Base-by-base conservation (phyloP, 2,888 invertebrate genomes). In the Dromius quadrimaculatus region DNA sequence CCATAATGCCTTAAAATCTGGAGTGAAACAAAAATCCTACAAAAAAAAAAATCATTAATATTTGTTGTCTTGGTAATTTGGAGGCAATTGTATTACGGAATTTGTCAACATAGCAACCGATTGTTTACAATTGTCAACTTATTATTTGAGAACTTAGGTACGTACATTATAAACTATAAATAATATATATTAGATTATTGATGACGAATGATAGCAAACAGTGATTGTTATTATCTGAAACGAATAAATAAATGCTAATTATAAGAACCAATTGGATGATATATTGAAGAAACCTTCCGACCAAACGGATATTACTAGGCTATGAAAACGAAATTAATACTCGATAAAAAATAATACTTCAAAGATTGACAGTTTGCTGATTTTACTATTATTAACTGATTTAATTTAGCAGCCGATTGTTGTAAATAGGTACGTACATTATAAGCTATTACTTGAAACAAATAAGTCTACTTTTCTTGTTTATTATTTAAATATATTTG, bases 181-280 rank as follows among this genome's bases (percentile, higher is more conserved):
- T 68, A 63, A 34, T 59, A 45, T 64, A 68, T 57, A 68, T 43
- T 68, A 68, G 59, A 34, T 32, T 64, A 23, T 28, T 19, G 2
- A 61, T 28, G 19, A 64, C 47, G 45, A 17, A 66, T 65, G 66
- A 66, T 66, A 66, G 68, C 43, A 38, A 41, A 59, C n/a, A 41
- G 43, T 66, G 68, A 68, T 59, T 68, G 68, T 68, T 68, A 59
- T 38, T 68, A 68, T 59, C 54, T 59, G 59, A 68, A 20, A 45
- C 50, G 45, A 68, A 68, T 68, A 68, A 68, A 66, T 54, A 66
- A 66, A 63, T 66, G 57, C 66, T 66, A 57, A 28, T 28, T 28
- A 5, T 28, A 50, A 54, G 11, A 41, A 15, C 41, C 13, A 41
- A 41, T 15, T 1, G n/a, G n/a, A n/a, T n/a, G n/a, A n/a, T n/a